Percentiles rank a stretch among this genome's conserved stretches.
Evolutionary conservation across 2,113 vertebrate species (phyloP).

Genomic region (Aptenodytes patagonicus): DNA sequence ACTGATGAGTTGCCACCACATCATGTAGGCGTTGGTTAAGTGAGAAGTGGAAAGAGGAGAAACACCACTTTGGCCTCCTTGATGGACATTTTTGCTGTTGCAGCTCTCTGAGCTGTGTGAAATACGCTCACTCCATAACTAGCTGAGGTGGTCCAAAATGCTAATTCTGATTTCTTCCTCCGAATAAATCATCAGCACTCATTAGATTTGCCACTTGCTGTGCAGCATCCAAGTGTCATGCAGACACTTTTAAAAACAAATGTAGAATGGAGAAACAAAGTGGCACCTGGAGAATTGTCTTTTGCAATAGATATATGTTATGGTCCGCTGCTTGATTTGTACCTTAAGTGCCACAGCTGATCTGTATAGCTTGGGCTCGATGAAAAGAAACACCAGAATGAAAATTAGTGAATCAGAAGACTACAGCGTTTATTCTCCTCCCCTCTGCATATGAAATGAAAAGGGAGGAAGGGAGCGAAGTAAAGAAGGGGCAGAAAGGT

Average conservation of each 20-base stretch:
- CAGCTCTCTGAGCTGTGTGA: not conserved
- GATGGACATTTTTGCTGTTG: not conserved
- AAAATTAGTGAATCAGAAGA: not conserved
- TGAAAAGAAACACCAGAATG: not conserved
- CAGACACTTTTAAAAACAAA: slow-evolving; percentile 8
- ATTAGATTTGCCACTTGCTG: slow-evolving; percentile 20
- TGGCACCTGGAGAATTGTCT: not conserved
- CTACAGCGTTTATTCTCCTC: not conserved
- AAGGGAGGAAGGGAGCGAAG: not conserved
- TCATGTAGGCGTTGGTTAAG: not conserved
- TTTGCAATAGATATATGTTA: not conserved
- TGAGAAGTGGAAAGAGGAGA: not conserved
- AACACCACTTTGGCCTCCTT: not conserved
- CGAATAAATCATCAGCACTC: slow-evolving; percentile 13
- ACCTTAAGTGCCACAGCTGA: slow-evolving; percentile 11
- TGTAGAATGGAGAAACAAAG: not conserved
- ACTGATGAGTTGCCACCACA: not conserved
- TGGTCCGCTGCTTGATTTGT: not conserved
- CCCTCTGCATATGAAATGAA: not conserved
- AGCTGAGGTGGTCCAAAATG: slow-evolving; percentile 4
- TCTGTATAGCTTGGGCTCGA: not conserved
- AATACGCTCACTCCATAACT: not conserved
- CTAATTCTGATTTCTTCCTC: slow-evolving; percentile 34
- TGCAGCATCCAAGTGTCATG: not conserved
- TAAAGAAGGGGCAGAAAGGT: not conserved